Evolutionary conservation across 92 coral and sea anemone genomes (phyloP).

Genomic region (Paragorgia papillata): DNA sequence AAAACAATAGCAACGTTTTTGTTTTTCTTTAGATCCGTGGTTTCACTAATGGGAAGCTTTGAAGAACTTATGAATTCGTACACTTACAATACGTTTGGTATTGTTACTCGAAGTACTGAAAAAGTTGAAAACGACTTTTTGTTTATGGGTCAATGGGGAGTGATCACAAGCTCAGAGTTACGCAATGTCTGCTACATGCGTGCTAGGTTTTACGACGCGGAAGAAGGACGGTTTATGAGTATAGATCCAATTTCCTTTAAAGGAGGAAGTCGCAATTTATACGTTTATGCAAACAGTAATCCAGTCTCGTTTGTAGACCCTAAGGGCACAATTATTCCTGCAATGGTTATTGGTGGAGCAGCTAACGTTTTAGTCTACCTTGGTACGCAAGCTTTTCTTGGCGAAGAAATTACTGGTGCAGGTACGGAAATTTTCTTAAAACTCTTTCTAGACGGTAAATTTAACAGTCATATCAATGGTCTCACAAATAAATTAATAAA

Average conservation of each 20-base stretch:
- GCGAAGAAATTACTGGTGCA: neutral
- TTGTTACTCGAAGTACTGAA: conserved; percentile 37
- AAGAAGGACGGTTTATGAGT: conserved; percentile 67
- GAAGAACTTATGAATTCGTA: conserved; percentile 54
- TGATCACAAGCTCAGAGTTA: conserved; percentile 39
- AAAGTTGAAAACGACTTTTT: conserved; percentile 54
- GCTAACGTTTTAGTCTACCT: conserved; percentile 10
- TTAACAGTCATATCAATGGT: no score
- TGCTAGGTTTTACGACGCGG: conserved; percentile 58
- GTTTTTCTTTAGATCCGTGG: conserved; percentile 52
- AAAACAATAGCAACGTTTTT: no score
- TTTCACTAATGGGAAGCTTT: conserved; percentile 41
- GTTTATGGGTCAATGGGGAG: conserved; percentile 76
- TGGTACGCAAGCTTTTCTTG: conserved; percentile 10
- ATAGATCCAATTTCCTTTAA: conserved; percentile 61
- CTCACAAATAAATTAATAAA: no score
- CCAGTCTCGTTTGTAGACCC: conserved; percentile 71
- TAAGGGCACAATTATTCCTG: conserved; percentile 50
- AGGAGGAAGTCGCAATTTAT: conserved; percentile 66
- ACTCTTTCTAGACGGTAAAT: no score
- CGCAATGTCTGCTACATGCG: conserved; percentile 62
- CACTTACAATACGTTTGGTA: conserved; percentile 65
- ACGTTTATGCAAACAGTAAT: conserved; percentile 69
- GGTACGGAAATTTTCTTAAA: no score
- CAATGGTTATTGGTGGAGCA: conserved; percentile 36